Conservation (phyloP, 2,113 vertebrate genomes). For the Ptilorrhoa leucosticta region DNA sequence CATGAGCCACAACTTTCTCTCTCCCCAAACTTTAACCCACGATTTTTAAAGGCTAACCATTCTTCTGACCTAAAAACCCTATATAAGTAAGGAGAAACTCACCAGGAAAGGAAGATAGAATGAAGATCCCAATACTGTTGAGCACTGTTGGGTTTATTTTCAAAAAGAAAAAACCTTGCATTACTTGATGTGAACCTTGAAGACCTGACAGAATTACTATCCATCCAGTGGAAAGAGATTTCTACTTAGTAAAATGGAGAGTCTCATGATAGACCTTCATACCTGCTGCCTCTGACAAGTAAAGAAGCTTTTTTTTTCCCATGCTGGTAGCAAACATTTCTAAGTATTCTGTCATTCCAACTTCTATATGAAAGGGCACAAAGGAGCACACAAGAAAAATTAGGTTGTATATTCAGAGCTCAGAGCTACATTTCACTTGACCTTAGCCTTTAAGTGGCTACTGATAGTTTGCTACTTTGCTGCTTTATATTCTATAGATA, state of each 20-base stretch:
- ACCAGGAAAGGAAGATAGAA: background rate
- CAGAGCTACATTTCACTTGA: background rate
- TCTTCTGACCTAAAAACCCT: slow-evolving; percentile 10
- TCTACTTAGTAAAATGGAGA: background rate
- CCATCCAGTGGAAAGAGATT: background rate
- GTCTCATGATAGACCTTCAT: background rate
- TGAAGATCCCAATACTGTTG: background rate
- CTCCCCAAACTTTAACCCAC: background rate
- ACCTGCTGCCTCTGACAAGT: background rate
- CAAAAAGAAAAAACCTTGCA: background rate
- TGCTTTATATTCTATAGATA: background rate
- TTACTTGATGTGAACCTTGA: background rate
- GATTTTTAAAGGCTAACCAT: slow-evolving; percentile 11
- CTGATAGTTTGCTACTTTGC: background rate
- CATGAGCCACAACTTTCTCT: background rate
- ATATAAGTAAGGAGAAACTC: background rate
- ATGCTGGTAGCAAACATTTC: background rate
- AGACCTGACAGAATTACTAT: background rate
- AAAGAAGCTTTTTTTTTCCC: background rate
- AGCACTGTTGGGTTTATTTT: background rate
- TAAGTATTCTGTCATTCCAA: background rate
- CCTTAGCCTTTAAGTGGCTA: background rate
- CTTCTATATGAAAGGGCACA: background rate
- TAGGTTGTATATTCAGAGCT: background rate
- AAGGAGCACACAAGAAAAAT: background rate